These are phyloP conservation scores for Sebastes glaucus DNA, from an alignment of 2,797 vertebrate genomes.

Conservation along the genomic window DNA sequence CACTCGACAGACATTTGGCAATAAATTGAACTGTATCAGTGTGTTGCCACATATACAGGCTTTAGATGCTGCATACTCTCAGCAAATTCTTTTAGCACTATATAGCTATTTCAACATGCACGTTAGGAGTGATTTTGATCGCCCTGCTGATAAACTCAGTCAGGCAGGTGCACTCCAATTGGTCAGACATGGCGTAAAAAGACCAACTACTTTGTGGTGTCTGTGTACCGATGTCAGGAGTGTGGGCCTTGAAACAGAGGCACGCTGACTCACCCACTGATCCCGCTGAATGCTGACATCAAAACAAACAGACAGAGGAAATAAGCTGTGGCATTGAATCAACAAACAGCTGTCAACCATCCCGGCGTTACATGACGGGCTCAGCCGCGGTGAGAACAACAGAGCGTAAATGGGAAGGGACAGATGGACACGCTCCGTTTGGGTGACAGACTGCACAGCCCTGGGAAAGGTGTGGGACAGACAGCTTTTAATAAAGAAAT, in stretches of 20 bases:
- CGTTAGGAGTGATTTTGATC: background rate
- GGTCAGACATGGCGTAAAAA: conserved; percentile 36
- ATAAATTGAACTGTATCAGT: background rate
- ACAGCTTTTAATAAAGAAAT: conserved; percentile 63
- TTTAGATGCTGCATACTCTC: background rate
- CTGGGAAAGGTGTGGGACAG: conserved; percentile 65
- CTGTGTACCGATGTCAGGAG: conserved; percentile 42
- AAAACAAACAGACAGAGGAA: conserved; percentile 80
- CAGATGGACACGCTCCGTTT: conserved; percentile 70
- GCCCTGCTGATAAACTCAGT: background rate
- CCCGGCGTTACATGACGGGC: conserved; percentile 58
- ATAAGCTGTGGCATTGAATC: conserved; percentile 74
- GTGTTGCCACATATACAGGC: background rate
- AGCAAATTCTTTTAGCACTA: background rate
- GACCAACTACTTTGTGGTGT: conserved; percentile 26
- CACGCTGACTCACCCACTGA: conserved; percentile 49
- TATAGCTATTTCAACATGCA: background rate
- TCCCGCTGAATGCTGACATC: conserved; percentile 68
- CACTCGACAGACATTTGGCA: background rate
- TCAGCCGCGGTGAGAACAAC: conserved; percentile 51
- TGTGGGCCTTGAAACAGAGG: conserved; percentile 50
- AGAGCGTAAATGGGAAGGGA: conserved; percentile 64
- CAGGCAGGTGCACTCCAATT: background rate
- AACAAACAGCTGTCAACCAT: conserved; percentile 79
- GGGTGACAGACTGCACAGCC: conserved; percentile 68